phyloP scores from a whole-genome alignment of 2,113 vertebrate genomes.

The Lepus americanus region DNA sequence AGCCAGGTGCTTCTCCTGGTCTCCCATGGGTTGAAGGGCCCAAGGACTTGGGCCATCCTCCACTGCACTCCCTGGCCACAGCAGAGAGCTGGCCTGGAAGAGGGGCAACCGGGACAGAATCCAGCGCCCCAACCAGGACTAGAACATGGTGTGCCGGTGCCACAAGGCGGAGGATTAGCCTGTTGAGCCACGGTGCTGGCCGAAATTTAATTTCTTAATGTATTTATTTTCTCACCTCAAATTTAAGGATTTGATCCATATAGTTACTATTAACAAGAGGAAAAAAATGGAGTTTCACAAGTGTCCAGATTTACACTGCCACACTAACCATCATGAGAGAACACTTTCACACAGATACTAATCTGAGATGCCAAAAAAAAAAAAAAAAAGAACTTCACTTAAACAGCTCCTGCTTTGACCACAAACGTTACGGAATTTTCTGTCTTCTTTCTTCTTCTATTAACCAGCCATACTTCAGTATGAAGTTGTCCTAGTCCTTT shows the following conservation, averaged over 20 bases:
- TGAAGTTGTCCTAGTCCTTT: background rate
- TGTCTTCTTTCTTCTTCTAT: background rate
- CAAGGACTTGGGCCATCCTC: too few relatives aligned
- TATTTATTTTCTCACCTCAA: background rate
- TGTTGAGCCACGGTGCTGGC: too few relatives aligned
- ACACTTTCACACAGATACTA: background rate
- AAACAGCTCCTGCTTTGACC: background rate
- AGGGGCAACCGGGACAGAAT: too few relatives aligned
- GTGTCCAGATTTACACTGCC: background rate
- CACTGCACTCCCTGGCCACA: too few relatives aligned
- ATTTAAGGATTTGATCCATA: background rate
- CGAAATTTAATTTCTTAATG: background rate
- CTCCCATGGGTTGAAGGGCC: too few relatives aligned
- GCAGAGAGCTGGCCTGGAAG: too few relatives aligned
- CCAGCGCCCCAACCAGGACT: too few relatives aligned
- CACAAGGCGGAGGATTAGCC: too few relatives aligned
- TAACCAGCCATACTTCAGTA: background rate
- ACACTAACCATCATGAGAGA: background rate
- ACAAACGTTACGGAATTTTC: constrained; percentile 12
- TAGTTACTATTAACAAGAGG: background rate
- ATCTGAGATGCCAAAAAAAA: background rate
- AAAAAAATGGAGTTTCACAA: background rate
- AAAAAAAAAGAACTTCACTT: background rate
- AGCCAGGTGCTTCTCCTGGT: too few relatives aligned
- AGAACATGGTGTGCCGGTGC: too few relatives aligned